A percentile compares a stretch with the other conserved stretches of the same genome.
These are phyloP conservation scores for Lasaia peninsularis DNA, from an alignment of 1,140 invertebrate genomes.

Conservation along the genomic window DNA sequence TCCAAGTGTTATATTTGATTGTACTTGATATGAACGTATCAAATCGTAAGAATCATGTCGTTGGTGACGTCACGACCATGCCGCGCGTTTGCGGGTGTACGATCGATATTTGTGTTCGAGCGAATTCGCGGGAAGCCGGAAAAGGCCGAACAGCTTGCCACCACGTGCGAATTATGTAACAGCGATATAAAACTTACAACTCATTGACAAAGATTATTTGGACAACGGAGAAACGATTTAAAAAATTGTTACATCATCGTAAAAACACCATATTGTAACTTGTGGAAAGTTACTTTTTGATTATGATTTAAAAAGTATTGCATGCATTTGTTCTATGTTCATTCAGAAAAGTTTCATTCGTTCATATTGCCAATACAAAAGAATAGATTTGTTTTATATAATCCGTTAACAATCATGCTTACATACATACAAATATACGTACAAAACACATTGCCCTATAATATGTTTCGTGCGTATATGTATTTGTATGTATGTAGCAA, in stretches of 20 bases:
- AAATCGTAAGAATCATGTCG: conserved; percentile 32
- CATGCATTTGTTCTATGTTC: too few species aligned
- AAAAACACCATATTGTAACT: background rate
- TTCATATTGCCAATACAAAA: too few species aligned
- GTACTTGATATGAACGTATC: conserved; percentile 19
- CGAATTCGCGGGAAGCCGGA: conserved; percentile 46
- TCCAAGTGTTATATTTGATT: conserved; percentile 23
- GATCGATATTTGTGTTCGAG: conserved; percentile 66
- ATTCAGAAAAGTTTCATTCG: too few species aligned
- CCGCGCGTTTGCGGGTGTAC: conserved; percentile 50
- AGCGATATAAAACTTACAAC: conserved; percentile 41
- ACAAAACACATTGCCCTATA: too few species aligned
- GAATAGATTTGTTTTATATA: too few species aligned
- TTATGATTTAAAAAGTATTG: too few species aligned
- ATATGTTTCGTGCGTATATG: too few species aligned
- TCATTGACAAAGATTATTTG: conserved; percentile 69
- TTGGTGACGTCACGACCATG: conserved; percentile 60
- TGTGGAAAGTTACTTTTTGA: background rate
- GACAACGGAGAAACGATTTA: conserved; percentile 34
- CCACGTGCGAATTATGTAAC: conserved; percentile 70
- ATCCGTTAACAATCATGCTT: too few species aligned
- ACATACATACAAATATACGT: too few species aligned
- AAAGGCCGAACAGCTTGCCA: conserved; percentile 39
- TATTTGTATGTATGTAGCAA: too few species aligned
- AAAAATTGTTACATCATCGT: background rate